phyloP scores from a whole-genome alignment of 1,140 invertebrate genomes.

The Leptopilina clavipes region DNA sequence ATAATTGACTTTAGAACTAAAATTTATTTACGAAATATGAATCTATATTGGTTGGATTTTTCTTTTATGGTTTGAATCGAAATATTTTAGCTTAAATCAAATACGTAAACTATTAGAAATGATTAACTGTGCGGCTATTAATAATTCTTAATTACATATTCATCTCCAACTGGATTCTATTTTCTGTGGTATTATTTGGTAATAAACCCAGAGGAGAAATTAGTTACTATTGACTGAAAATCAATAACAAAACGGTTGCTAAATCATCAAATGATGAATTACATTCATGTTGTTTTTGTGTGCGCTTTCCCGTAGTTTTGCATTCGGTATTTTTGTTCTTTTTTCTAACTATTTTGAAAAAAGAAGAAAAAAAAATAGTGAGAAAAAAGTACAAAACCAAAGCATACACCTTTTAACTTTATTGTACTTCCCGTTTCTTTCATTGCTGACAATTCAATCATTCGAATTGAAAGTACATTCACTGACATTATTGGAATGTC shows the following conservation, averaged over 20 bases:
- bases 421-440: slow-evolving; percentile 6
- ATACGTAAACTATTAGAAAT: too few species aligned
- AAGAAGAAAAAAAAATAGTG: background rate
- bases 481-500: slow-evolving; percentile 15
- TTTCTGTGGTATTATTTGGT: background rate
- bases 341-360: background rate
- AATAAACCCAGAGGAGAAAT: background rate
- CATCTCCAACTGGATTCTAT: background rate
- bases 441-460: slow-evolving; percentile 19
- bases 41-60: too few species aligned
- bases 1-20: too few species aligned
- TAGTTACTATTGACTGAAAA: slow-evolving; percentile 12
- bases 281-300: background rate
- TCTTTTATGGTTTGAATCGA: background rate
- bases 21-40: too few species aligned
- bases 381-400: background rate
- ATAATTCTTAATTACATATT: background rate
- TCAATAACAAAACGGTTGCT: slow-evolving; percentile 6
- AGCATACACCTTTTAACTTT: slow-evolving; percentile 7
- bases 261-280: slow-evolving; percentile 13
- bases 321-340: too few species aligned
- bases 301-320: too few species aligned
- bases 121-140: background rate
- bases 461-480: slow-evolving; percentile 3
- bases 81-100: too few species aligned